Evolutionary conservation across 2,888 invertebrate genomes (phyloP).

Genomic region (Athalia cordata): DNA sequence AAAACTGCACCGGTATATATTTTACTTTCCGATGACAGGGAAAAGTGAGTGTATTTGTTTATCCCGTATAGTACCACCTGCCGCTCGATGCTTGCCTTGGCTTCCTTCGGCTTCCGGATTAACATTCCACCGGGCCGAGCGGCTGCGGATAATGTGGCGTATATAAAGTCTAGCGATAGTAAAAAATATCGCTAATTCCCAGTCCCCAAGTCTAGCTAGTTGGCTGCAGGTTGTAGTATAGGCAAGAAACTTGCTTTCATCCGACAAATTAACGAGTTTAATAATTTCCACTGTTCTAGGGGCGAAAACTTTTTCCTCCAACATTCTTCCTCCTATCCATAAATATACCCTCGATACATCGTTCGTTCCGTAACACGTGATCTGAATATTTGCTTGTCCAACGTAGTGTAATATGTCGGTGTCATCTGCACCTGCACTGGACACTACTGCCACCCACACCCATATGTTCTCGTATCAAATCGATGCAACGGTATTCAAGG

Average conservation of each 20-base stretch:
- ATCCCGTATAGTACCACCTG: neutral
- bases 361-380: slow-evolving; percentile 8
- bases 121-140: slow-evolving; percentile 35
- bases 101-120: slow-evolving; percentile 41
- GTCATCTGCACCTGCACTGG: slow-evolving; percentile 29
- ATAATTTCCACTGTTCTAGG: too few species aligned
- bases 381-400: too few species aligned
- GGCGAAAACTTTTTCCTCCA: too few species aligned
- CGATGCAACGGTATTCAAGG: neutral
- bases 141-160: slow-evolving; percentile 10
- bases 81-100: slow-evolving; percentile 32
- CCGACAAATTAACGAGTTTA: neutral
- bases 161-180: neutral
- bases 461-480: slow-evolving; percentile 12
- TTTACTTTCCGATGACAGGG: slow-evolving; percentile 40
- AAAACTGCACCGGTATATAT: slow-evolving; percentile 10
- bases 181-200: neutral
- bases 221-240: too few species aligned
- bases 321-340: too few species aligned
- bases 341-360: too few species aligned
- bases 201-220: neutral
- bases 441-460: neutral
- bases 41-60: slow-evolving; percentile 12
- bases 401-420: neutral
- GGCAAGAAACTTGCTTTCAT: neutral